Conservation (phyloP, 2,797 vertebrate species). For the Pitangus sulphuratus region DNA sequence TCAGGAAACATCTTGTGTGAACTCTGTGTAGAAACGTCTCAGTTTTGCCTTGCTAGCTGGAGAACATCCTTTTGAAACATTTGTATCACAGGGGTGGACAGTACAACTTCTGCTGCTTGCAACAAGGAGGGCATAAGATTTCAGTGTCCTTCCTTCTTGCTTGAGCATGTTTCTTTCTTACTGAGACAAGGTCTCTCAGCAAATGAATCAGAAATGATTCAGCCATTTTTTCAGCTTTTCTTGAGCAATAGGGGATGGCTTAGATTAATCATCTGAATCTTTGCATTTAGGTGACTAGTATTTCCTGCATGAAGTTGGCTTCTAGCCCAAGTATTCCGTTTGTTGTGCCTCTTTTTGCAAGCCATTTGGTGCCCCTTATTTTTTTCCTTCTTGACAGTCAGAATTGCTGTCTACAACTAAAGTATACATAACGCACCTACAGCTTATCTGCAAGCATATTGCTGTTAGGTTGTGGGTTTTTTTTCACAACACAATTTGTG, state of each 20-base stretch:
- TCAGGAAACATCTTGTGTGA: neutral
- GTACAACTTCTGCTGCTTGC: neutral
- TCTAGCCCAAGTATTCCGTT: neutral
- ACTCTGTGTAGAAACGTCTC: neutral
- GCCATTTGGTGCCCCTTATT: neutral
- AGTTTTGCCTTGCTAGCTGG: neutral
- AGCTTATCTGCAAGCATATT: neutral
- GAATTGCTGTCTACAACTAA: neutral
- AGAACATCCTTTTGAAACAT: rapidly evolving
- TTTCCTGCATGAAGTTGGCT: neutral
- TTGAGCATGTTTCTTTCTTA: neutral
- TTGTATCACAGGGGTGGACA: neutral
- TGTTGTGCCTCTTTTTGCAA: neutral
- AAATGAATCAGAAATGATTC: neutral
- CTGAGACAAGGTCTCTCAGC: neutral
- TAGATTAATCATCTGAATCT: neutral
- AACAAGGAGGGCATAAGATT: neutral
- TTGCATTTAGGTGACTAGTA: neutral
- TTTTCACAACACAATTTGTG: neutral
- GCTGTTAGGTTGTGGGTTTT: neutral
- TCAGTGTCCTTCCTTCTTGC: neutral
- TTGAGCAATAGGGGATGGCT: neutral
- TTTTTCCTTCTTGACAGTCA: neutral
- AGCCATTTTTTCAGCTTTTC: neutral
- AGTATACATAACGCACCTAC: neutral